A percentile compares a stretch with the other conserved stretches of the same genome.
Evolutionary conservation across 2,888 invertebrate genomes (phyloP).

Genomic region (Didymodactylos carnosus): DNA sequence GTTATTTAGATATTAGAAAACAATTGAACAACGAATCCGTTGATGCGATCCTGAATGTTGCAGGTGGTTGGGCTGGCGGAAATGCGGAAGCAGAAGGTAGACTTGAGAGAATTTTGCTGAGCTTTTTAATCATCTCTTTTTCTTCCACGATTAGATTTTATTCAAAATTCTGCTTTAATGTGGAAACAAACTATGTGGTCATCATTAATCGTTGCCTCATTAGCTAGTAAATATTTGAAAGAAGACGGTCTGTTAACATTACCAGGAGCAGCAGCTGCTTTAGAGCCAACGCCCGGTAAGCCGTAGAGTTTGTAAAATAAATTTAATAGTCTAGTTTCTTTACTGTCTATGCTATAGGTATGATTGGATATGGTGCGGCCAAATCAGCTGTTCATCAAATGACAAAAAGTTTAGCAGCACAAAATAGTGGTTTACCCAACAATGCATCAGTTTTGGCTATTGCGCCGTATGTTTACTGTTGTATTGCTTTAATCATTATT

Average conservation of each 20-base stretch:
- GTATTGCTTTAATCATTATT: no score
- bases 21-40: conserved; percentile 47
- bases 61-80: conserved; percentile 92
- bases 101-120: no score
- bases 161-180: conserved; percentile 75
- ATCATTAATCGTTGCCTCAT: conserved; percentile 64
- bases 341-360: no score
- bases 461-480: conserved; percentile 46
- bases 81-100: conserved; percentile 51
- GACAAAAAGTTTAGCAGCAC: conserved; percentile 60
- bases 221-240: conserved; percentile 65
- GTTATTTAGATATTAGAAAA: background rate
- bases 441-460: conserved; percentile 58
- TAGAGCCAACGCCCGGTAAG: conserved; percentile 26
- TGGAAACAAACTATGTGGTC: conserved; percentile 95
- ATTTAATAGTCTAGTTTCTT: no score
- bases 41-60: conserved; percentile 88
- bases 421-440: conserved; percentile 63
- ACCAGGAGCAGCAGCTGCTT: conserved; percentile 81
- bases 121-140: no score
- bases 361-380: conserved; percentile 43
- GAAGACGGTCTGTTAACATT: conserved; percentile 72
- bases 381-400: conserved; percentile 81
- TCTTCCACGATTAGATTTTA: no score
- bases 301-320: background rate